Base-by-base conservation (phyloP, 2,888 invertebrate species). In the Ctenicera cuprea region DNA sequence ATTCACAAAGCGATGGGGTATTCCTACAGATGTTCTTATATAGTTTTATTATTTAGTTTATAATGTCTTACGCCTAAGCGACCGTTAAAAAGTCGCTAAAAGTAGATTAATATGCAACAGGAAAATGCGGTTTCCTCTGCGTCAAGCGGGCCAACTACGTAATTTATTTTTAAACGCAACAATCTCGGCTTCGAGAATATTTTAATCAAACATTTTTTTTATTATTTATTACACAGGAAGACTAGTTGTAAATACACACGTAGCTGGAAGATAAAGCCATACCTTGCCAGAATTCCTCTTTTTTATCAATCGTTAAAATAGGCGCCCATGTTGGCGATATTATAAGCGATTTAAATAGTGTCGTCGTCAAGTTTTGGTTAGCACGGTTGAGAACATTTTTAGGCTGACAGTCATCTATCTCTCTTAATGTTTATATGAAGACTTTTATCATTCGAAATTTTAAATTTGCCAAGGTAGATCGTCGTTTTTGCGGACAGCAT, bases 331-430 rank as follows among this genome's bases (percentile, higher is more conserved):
- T n/a, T n/a, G n/a, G n/a, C n/a, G n/a, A n/a, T n/a, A n/a, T n/a
- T n/a, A n/a, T n/a, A n/a, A 22, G 57, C 57, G 45, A 50, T 11
- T n/a, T 30, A n/a, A 16, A 16, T 16, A 14, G 16, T 43, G 18
- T 18, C 48, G 41, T 37, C n/a, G n/a, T n/a, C n/a, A 26, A 26
- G 66, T 8, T 45, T 30, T 41, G 5, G 50, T 54, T 30, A 22
- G n/a, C 14, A 38, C 2, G 18, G 26, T 48, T 50, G 64, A 20
- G 30, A 65, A 50, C 64, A 16, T 48, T 65, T 33, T 33, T 43
- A 48, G 48, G 75, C 80, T 83, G 85, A 84, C 85, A 85, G 85
- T 83, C 84, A 85, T 84, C 84, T 85, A 85, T 85, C 84, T 85
- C 85, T 84, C 85, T 83, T 84, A 84, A 83, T 79, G 80, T 62